A percentile compares a stretch with the other conserved stretches of the same genome.
These are phyloP conservation scores for Leptinotarsa lineolata DNA, from an alignment of 1,140 invertebrate genomes.

Conservation along the genomic window DNA sequence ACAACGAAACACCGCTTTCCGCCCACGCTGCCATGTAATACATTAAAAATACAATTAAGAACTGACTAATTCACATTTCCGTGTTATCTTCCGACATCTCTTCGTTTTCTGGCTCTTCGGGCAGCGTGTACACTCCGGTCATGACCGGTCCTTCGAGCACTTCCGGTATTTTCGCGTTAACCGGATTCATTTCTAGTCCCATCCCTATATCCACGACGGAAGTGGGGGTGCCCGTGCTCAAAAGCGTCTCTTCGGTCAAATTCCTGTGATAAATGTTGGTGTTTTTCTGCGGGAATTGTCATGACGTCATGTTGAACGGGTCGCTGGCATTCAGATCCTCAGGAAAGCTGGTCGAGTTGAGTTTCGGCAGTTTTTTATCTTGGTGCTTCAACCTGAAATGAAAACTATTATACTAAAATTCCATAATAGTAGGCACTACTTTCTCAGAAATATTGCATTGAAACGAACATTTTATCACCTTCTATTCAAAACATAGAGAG, in stretches of 20 bases:
- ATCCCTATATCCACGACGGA: slow-evolving; percentile 58
- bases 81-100: slow-evolving; percentile 63
- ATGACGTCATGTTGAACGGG: slow-evolving; percentile 65
- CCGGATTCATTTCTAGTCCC: slow-evolving; percentile 45
- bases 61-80: slow-evolving; percentile 59
- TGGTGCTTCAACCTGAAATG: slow-evolving; percentile 62
- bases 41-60: slow-evolving; percentile 1
- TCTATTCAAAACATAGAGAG: too few relatives aligned
- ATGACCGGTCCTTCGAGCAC: slow-evolving; percentile 55
- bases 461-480: too few relatives aligned
- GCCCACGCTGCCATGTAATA: not conserved
- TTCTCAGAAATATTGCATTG: too few relatives aligned
- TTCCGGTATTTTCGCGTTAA: slow-evolving; percentile 54
- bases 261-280: slow-evolving; percentile 65
- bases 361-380: slow-evolving; percentile 52
- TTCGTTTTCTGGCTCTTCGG: slow-evolving; percentile 68
- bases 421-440: too few relatives aligned
- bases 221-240: slow-evolving; percentile 62
- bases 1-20: not conserved
- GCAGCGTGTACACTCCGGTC: slow-evolving; percentile 66
- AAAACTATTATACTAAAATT: too few relatives aligned
- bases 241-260: slow-evolving; percentile 67
- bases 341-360: slow-evolving; percentile 57
- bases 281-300: slow-evolving; percentile 62
- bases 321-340: slow-evolving; percentile 63